Evolutionary conservation across 2,113 vertebrate genomes (phyloP), one percentile per base, ranked within the genome.

Genomic region (Tachycineta bicolor): DNA sequence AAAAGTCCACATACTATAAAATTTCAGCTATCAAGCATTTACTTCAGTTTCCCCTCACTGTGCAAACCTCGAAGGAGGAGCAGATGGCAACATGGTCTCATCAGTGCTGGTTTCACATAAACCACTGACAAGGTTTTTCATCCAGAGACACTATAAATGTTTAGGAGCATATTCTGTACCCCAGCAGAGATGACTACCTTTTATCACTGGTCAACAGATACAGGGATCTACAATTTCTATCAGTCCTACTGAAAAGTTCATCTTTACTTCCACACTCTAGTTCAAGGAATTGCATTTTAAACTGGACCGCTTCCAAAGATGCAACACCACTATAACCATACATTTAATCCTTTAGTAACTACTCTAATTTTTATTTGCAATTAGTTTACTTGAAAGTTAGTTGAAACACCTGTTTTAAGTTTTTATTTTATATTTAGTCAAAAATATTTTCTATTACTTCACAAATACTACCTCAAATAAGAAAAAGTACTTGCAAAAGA

Each of bases 391-490:
- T 73, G 43, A 74, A 79, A 50, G 49, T 74, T 85, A 93, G 49
- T 62, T 76, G 37, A 82, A 78, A 94, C 83, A 88, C 24, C 60
- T 92, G 52, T 44, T 83, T 83, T 79, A 73, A 77, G 47, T 78
- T 67, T 93, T 62, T 5, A 33, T 69, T 78, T 93, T 69, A 50
- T 85, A 58, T 82, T 91, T 90, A 96, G 75, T 73, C 26, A 58
- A 93, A 92, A 89, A 59, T 73, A 93, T 47, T 88, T 86, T 50
- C 64, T 90, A 87, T 91, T 69, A 94, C 82, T 83, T 90, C 86
- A 93, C 90, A 94, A 89, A 95, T 87, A 68, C 91, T 88, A 95
- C 92, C 74, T 49, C 94, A 86, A 90, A 47, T 71, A 75, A 93
- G 65, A 89, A 89, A 91, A 95, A 65, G 73, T 85, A 80, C 77